A percentile compares a stretch with the other conserved stretches of the same genome.
Conservation (phyloP, 30 jellyfish, hydroid and myxozoan species). For the Pelagia noctiluca region DNA sequence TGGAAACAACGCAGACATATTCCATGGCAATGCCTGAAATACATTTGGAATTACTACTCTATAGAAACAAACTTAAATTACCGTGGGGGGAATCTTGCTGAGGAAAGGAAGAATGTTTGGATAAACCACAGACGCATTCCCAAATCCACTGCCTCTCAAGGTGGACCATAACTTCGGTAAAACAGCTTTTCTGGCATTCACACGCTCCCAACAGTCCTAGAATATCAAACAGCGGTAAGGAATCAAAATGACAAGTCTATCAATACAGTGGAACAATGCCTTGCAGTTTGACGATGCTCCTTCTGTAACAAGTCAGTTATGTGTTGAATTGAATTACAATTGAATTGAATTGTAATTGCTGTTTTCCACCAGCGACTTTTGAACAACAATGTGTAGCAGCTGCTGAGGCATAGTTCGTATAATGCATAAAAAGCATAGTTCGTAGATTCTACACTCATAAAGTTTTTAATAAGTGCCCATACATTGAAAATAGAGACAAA, state of each 20-base stretch:
- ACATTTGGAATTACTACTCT: not conserved
- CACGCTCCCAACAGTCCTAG: slow-evolving; percentile 85
- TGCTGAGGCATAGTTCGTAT: no score
- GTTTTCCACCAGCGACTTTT: no score
- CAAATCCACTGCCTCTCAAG: slow-evolving; percentile 82
- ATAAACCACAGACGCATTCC: slow-evolving; percentile 63
- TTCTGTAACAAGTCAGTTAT: no score
- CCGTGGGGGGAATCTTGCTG: slow-evolving; percentile 75
- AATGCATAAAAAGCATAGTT: no score
- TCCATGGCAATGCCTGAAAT: not conserved
- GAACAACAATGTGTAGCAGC: no score
- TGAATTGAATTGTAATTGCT: no score
- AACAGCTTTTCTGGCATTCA: slow-evolving; percentile 81
- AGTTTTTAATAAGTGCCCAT: no score
- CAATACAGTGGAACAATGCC: not conserved
- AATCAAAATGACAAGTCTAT: not conserved
- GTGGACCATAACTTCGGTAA: slow-evolving; percentile 89
- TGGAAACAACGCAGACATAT: no score
- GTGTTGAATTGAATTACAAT: no score
- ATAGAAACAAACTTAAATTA: slow-evolving; percentile 3
- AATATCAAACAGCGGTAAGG: no score
- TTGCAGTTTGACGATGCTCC: not conserved
- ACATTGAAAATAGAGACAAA: no score
- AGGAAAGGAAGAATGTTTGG: slow-evolving; percentile 88
- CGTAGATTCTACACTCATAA: no score